A percentile compares a stretch with the other conserved stretches of the same genome.
These are phyloP conservation scores for Hybos culiciformis DNA, from an alignment of 2,888 invertebrate genomes.

Conservation along the genomic window DNA sequence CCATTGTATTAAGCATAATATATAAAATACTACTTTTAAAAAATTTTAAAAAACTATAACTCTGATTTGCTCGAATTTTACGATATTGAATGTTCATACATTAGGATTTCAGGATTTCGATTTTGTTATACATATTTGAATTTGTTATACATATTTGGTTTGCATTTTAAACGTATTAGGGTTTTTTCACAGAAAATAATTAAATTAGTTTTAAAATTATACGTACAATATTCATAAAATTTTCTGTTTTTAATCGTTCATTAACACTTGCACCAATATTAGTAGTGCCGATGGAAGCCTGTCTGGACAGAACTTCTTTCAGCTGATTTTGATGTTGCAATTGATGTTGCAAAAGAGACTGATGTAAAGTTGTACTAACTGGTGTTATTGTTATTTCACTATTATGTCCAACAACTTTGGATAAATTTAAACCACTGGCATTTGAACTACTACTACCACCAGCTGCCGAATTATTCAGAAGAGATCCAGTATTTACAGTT, in stretches of 20 bases:
- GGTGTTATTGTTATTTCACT: constrained; percentile 50
- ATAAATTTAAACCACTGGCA: constrained; percentile 20
- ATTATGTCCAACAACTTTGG: constrained; percentile 36
- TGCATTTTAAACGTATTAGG: no score
- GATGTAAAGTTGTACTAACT: constrained; percentile 27
- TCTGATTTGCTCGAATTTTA: no score
- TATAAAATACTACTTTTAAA: no score
- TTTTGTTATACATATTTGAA: no score
- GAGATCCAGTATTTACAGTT: constrained; percentile 1
- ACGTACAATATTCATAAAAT: constrained; percentile 17
- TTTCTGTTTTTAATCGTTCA: constrained; percentile 14
- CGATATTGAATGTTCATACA: no score
- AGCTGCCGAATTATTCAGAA: constrained; percentile 6
- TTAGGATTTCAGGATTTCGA: no score
- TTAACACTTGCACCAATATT: constrained; percentile 3
- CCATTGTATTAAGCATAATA: no score
- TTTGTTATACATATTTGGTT: no score
- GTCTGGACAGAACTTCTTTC: constrained; percentile 13
- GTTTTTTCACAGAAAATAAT: not conserved
- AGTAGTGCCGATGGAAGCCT: constrained; percentile 11
- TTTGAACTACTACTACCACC: constrained; percentile 5
- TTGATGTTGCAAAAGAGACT: constrained; percentile 17
- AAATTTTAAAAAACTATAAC: no score
- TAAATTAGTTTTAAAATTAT: not conserved
- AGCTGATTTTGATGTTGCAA: constrained; percentile 15